Evolutionary conservation across 2,797 vertebrate genomes (phyloP).

Genomic region (Mus caroli): DNA sequence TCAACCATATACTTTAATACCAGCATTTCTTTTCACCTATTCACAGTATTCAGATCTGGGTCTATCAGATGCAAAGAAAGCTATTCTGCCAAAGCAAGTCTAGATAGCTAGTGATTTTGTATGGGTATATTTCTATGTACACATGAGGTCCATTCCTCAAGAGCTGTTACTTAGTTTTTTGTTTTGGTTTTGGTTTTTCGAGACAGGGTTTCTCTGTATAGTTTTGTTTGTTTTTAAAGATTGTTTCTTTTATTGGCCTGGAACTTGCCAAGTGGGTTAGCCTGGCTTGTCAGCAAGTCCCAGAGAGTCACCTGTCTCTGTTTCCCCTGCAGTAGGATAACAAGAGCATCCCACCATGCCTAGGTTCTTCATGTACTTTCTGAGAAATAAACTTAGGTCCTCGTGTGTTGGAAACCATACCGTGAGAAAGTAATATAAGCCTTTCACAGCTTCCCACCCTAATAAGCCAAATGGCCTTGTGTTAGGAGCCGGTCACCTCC

Average conservation of each 20-base stretch:
- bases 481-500: too few relatives aligned
- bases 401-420: not conserved
- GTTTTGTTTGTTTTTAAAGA: not conserved
- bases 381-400: not conserved
- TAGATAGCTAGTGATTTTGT: not conserved
- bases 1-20: not conserved
- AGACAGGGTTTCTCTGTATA: too few relatives aligned
- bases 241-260: not conserved
- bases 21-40: slow-evolving; percentile 50
- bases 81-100: not conserved
- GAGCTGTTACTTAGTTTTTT: not conserved
- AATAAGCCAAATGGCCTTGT: too few relatives aligned
- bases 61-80: slow-evolving; percentile 20
- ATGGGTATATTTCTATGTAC: not conserved
- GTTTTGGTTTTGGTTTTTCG: too few relatives aligned
- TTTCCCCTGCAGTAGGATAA: not conserved
- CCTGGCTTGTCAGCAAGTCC: not conserved
- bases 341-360: not conserved
- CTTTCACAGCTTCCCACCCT: too few relatives aligned
- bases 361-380: not conserved
- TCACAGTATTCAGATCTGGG: not conserved
- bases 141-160: not conserved
- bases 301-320: not conserved
- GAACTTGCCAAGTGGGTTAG: not conserved
- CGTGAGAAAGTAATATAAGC: too few relatives aligned